A percentile compares a stretch with the other conserved stretches of the same genome.
Evolutionary conservation across 2,888 invertebrate genomes (phyloP).

Genomic region (Poecilobothrus nobilitatus): DNA sequence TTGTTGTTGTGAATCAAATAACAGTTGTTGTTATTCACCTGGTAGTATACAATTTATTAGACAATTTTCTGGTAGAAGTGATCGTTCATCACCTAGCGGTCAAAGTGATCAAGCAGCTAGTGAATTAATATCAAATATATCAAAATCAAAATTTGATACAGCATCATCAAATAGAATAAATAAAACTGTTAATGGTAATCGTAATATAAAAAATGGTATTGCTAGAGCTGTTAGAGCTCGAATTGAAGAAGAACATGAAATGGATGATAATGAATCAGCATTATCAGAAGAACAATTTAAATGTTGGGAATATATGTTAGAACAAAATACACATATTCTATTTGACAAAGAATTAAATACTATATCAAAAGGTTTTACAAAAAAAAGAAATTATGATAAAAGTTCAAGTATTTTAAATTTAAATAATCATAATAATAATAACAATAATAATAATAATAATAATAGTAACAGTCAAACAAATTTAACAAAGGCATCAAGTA

Average conservation of each 20-base stretch:
- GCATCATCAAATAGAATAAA: conserved; percentile 14
- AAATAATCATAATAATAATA: conserved; percentile 27
- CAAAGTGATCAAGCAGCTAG: conserved; percentile 64
- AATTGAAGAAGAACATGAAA: conserved; percentile 51
- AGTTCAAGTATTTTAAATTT: conserved; percentile 21
- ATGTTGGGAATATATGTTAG: conserved; percentile 89
- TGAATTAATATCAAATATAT: conserved; percentile 27
- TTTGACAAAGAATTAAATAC: conserved; percentile 84
- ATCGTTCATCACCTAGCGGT: conserved; percentile 76
- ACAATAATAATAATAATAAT: conserved; percentile 26
- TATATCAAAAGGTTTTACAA: conserved; percentile 55
- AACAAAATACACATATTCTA: conserved; percentile 78
- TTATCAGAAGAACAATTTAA: conserved; percentile 80
- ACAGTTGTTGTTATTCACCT: conserved; percentile 52
- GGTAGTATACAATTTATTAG: conserved; percentile 37
- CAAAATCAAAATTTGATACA: conserved; percentile 35
- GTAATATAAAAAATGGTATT: conserved; percentile 45
- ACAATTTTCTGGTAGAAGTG: conserved; percentile 47
- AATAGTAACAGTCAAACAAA: conserved; percentile 27
- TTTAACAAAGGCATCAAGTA: conserved; percentile 32
- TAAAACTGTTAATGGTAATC: conserved; percentile 8
- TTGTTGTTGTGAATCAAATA: conserved; percentile 54
- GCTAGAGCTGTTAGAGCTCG: conserved; percentile 55
- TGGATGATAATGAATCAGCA: conserved; percentile 50
- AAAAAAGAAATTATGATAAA: conserved; percentile 29